Evolutionary conservation across 2,113 vertebrate species (phyloP).

Genomic region (Notiomystis cincta): DNA sequence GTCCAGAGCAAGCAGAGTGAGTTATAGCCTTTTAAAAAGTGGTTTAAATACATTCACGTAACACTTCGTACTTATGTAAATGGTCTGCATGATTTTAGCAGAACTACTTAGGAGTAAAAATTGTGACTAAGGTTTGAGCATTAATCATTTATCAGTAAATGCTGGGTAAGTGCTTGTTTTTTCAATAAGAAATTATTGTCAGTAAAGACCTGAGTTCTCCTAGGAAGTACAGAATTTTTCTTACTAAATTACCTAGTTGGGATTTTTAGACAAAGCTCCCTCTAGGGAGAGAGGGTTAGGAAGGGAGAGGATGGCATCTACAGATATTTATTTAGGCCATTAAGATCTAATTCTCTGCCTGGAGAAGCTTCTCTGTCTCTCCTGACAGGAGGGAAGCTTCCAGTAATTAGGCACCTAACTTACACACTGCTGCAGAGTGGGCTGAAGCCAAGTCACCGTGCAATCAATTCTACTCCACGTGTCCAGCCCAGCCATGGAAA

Average conservation of each 20-base stretch:
- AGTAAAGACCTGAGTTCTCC: not conserved
- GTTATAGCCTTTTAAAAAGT: not conserved
- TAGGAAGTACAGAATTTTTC: not conserved
- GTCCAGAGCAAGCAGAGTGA: not conserved
- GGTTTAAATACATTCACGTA: not conserved
- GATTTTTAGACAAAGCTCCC: not conserved
- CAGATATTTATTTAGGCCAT: conserved; percentile 48
- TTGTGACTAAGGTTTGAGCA: not conserved
- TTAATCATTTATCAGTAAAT: not conserved
- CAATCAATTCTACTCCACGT: not conserved
- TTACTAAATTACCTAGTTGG: conserved; percentile 4
- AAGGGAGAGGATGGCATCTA: not conserved
- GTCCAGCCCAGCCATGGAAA: not conserved
- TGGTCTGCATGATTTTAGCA: not conserved
- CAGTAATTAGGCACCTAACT: conserved; percentile 47
- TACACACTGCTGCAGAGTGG: not conserved
- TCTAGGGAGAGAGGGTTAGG: not conserved
- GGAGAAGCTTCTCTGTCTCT: conserved; percentile 29
- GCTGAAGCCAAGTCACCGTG: not conserved
- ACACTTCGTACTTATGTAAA: not conserved
- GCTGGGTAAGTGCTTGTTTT: not conserved
- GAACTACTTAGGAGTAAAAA: not conserved
- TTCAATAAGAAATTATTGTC: not conserved
- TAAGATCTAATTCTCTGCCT: conserved; percentile 29
- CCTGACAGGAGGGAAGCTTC: not conserved